phyloP scores from a whole-genome alignment of 2,888 invertebrate genomes.

The Cistogaster globosa region DNA sequence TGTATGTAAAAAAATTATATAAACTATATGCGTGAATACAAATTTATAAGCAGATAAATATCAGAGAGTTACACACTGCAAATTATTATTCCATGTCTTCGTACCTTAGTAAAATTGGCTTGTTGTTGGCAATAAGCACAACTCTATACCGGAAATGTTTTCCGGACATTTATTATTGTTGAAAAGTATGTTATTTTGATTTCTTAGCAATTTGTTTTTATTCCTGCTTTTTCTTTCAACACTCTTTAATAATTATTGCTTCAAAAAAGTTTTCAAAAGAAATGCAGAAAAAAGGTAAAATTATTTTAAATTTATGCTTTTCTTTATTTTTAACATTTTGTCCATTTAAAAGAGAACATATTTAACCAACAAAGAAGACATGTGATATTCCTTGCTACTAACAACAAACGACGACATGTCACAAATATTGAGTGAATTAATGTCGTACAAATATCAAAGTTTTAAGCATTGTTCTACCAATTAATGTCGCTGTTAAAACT shows the following conservation, averaged over 20 bases:
- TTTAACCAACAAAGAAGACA: slow-evolving; percentile 2
- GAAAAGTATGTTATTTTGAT: slow-evolving; percentile 67
- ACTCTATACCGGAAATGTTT: slow-evolving; percentile 61
- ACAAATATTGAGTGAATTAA: slow-evolving; percentile 65
- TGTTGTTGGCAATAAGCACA: slow-evolving; percentile 50
- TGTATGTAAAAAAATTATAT: no score
- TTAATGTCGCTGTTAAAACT: slow-evolving; percentile 61
- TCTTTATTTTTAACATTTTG: slow-evolving; percentile 17
- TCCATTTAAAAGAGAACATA: slow-evolving; percentile 14
- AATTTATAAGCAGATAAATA: no score
- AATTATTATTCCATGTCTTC: not conserved
- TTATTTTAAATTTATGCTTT: slow-evolving; percentile 36
- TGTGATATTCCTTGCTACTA: slow-evolving; percentile 32
- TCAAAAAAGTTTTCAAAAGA: slow-evolving; percentile 2
- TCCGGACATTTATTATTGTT: slow-evolving; percentile 70
- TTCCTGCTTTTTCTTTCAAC: slow-evolving; percentile 7
- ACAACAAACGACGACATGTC: slow-evolving; percentile 44
- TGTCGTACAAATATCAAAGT: slow-evolving; percentile 35
- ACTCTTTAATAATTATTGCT: slow-evolving; percentile 28
- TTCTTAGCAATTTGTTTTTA: slow-evolving; percentile 51
- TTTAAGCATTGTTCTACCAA: slow-evolving; percentile 56
- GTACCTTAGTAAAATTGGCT: not conserved
- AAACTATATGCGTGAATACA: no score
- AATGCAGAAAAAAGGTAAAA: not conserved
- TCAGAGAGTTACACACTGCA: not conserved